Evolutionary conservation across 1,140 invertebrate genomes (phyloP).

Genomic region (Oncopodura yosiiana): DNA sequence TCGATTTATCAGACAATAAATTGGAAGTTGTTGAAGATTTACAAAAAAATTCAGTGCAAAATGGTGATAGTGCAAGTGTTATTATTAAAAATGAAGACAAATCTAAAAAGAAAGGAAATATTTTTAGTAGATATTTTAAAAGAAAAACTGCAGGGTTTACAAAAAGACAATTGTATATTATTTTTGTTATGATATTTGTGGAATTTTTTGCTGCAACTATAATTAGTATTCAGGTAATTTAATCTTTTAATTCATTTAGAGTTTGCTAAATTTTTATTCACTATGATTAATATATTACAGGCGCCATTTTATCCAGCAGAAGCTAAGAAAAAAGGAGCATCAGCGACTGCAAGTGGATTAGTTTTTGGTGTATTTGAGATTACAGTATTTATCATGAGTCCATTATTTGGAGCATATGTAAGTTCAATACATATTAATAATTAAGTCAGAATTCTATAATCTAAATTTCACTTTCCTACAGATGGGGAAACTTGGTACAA

Average conservation of each 20-base stretch:
- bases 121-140: neutral
- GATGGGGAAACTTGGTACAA: conserved; percentile 70
- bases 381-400: conserved; percentile 76
- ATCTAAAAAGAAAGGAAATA: neutral
- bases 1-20: too few relatives aligned
- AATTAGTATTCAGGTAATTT: too few relatives aligned
- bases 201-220: conserved; percentile 22
- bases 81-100: conserved; percentile 1
- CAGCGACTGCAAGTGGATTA: conserved; percentile 78
- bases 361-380: conserved; percentile 89
- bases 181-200: conserved; percentile 13
- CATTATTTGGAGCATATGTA: conserved; percentile 74
- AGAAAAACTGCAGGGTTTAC: conserved; percentile 15
- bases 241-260: conserved; percentile 1
- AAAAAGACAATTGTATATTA: conserved; percentile 7
- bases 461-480: conserved; percentile 36
- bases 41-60: too few relatives aligned
- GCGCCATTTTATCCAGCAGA: conserved; percentile 50
- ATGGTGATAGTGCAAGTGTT: neutral
- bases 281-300: conserved; percentile 37
- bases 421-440: conserved; percentile 34
- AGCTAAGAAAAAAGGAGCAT: conserved; percentile 75
- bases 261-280: conserved; percentile 8
- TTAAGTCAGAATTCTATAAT: neutral
- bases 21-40: too few relatives aligned